phyloP scores from a whole-genome alignment of 2,888 invertebrate species.

The Agrochola circellaris region DNA sequence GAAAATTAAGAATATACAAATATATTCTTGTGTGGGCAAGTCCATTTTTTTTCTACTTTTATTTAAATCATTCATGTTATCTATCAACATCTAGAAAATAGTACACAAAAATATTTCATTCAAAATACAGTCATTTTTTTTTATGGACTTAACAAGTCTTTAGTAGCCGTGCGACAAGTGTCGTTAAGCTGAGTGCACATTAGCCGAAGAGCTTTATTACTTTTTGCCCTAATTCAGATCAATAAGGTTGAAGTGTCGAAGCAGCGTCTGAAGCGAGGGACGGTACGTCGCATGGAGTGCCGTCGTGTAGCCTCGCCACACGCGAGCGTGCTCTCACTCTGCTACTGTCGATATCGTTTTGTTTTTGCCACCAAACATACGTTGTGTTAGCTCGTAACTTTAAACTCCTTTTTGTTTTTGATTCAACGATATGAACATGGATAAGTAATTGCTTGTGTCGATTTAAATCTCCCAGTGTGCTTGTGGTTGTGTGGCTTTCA shows the following conservation, averaged over 20 bases:
- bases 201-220: slow-evolving; percentile 42
- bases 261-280: slow-evolving; percentile 42
- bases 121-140: neutral
- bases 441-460: slow-evolving; percentile 79
- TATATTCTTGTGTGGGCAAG: neutral
- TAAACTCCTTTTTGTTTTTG: slow-evolving; percentile 79
- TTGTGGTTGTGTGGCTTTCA: slow-evolving; percentile 45
- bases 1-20: neutral
- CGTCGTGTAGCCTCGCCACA: slow-evolving; percentile 72
- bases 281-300: slow-evolving; percentile 48
- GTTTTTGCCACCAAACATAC: slow-evolving; percentile 77
- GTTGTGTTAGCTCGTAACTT: slow-evolving; percentile 77
- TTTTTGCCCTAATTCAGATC: slow-evolving; percentile 50
- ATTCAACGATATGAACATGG: slow-evolving; percentile 79
- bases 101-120: neutral
- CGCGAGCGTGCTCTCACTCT: slow-evolving; percentile 72
- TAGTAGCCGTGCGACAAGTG: slow-evolving; percentile 30
- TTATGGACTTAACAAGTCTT: slow-evolving; percentile 9
- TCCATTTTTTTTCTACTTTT: neutral
- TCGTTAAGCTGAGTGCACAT: slow-evolving; percentile 57
- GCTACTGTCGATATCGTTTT: slow-evolving; percentile 82
- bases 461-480: slow-evolving; percentile 71
- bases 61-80: neutral
- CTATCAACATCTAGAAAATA: neutral
- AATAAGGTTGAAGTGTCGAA: slow-evolving; percentile 55